Evolutionary conservation across 1,140 invertebrate species (phyloP), one percentile per base, ranked within the genome.

Genomic region (Drosophila pachea): DNA sequence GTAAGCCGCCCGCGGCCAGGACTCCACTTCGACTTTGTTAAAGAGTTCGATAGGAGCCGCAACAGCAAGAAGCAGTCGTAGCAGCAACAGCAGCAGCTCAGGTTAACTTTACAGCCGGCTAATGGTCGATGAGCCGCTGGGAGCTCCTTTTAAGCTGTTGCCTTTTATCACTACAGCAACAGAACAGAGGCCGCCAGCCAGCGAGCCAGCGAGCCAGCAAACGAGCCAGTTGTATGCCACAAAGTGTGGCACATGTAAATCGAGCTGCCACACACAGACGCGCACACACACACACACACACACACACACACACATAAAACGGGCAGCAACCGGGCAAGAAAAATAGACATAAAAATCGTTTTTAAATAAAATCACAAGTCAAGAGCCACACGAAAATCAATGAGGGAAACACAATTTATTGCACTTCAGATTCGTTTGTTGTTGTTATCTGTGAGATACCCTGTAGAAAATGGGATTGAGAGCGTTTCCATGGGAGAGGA

Each of bases 361-460:
- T 76, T 68, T 76, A 76, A 78, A 76, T 63, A 66, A 76, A 78
- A 78, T 78, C 73, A 76, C 55, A 68, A 79, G 67, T 73, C 72
- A 52, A 65, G 69, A 63, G 53, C 52, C 33, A 50, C 47, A 36
- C 31, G 52, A 65, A 61, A 78, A 75, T 73, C 77, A 79, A 79
- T 76, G 76, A 68, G 64, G 52, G 76, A 63, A 45, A 65, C 53
- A 73, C 36, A 79, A 81, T 79, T 79, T 81, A 79, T 79, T 48
- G 68, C 68, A 69, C 40, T 64, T 60, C 60, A 59, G 53, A 74
- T 60, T 54, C 59, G 42, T 4, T 22, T 64, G 9, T 59, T 59
- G 14, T 33, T 65, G 8, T 4, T 16, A 31, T 14, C 14, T n/a
- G 5, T 14, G n/a, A 9, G 4, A 43, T 65, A 64, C 67, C 61